A percentile compares a stretch with the other conserved stretches of the same genome.
These are phyloP conservation scores for Gymnogyps californianus DNA, from an alignment of 2,113 vertebrate species.

Conservation along the genomic window DNA sequence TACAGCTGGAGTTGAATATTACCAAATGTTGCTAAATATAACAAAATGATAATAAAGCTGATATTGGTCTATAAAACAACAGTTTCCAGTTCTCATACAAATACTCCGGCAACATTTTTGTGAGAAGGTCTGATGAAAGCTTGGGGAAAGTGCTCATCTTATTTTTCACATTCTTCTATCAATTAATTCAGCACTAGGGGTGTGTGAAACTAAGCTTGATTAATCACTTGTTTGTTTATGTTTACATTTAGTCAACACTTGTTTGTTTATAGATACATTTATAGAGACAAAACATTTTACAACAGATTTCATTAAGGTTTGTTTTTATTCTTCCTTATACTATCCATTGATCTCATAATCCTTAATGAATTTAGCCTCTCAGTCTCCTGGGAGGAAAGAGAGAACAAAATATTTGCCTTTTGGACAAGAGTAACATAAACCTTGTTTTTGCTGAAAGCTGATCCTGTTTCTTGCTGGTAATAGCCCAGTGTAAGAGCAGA, in stretches of 20 bases:
- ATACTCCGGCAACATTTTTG: background rate
- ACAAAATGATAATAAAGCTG: background rate
- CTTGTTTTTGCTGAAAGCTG: background rate
- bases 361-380: background rate
- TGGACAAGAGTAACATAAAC: background rate
- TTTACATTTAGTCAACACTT: background rate
- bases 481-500: background rate
- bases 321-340: background rate
- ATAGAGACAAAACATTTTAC: background rate
- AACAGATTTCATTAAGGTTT: background rate
- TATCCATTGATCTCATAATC: background rate
- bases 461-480: background rate
- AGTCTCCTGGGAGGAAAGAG: background rate
- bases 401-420: constrained; percentile 13
- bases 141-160: background rate
- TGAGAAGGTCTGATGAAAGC: background rate
- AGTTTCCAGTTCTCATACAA: background rate
- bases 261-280: background rate
- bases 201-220: background rate
- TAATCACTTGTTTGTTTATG: background rate
- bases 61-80: background rate
- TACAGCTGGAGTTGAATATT: background rate
- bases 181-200: background rate
- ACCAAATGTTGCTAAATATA: background rate
- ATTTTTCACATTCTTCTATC: background rate